phyloP scores from a whole-genome alignment of 2,888 invertebrate genomes.

The Amphipyra berbera region DNA sequence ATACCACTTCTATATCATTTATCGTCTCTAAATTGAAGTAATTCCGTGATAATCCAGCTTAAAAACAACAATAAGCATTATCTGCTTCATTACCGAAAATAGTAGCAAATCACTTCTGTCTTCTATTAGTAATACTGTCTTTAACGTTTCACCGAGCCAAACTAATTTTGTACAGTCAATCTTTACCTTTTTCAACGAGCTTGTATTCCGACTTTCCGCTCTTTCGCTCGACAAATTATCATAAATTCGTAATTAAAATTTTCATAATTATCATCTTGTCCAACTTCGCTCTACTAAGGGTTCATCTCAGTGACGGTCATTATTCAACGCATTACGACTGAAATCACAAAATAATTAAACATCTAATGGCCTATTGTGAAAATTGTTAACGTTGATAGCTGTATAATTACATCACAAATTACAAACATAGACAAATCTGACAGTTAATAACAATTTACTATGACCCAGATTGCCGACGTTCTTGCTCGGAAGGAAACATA shows the following conservation, averaged over 20 bases:
- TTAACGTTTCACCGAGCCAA: slow-evolving; percentile 41
- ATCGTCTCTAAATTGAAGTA: no score
- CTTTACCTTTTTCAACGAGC: slow-evolving; percentile 64
- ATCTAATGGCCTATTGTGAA: slow-evolving; percentile 27
- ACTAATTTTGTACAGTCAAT: slow-evolving; percentile 68
- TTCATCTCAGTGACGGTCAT: slow-evolving; percentile 48
- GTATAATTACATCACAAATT: slow-evolving; percentile 29
- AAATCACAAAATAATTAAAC: slow-evolving; percentile 49
- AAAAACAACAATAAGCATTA: background rate
- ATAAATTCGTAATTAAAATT: slow-evolving; percentile 76
- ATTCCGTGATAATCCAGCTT: no score
- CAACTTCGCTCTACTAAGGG: slow-evolving; percentile 46
- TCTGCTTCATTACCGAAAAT: background rate
- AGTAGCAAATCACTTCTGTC: slow-evolving; percentile 21
- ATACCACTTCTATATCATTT: no score
- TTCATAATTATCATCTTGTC: slow-evolving; percentile 64
- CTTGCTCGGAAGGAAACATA: slow-evolving; percentile 21
- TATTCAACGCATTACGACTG: slow-evolving; percentile 53
- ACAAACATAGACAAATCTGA: slow-evolving; percentile 32
- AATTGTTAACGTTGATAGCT: slow-evolving; percentile 31
- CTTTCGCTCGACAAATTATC: slow-evolving; percentile 67
- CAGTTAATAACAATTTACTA: slow-evolving; percentile 43
- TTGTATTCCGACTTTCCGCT: slow-evolving; percentile 54
- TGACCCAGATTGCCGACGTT: slow-evolving; percentile 27
- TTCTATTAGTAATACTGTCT: slow-evolving; percentile 30